Evolutionary conservation across 1,140 invertebrate species (phyloP), one percentile per base, ranked within the genome.

Genomic region (Linepithema humile): DNA sequence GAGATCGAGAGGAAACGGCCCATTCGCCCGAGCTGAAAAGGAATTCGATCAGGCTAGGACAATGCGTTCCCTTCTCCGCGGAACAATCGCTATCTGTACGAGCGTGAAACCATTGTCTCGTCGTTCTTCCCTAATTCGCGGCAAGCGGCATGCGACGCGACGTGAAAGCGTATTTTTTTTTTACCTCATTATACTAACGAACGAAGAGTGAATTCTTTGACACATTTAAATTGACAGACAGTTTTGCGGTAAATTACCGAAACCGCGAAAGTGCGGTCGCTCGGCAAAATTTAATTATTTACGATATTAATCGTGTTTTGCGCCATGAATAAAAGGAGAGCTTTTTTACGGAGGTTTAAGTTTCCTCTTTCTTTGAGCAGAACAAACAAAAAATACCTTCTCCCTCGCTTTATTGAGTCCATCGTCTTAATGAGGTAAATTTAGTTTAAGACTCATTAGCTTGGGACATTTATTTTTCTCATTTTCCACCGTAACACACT

Each of bases 1-100:
- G 32, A 69, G 40, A 38, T 82, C 55, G 23, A 40, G 60, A 67
- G 69, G 77, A 86, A 87, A 83, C 59, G 70, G 64, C 38, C 23
- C 55, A 87, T 82, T 83, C 62, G 77, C 53, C 48, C 32, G 55
- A 40, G 65, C 45, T 86, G 53, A 82, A 69, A 87, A 82, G 70
- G 77, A 87, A 87, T 87, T 87, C 62, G 85, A 87, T 86, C 64
- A 55, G 75, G 77, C 74, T 55, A 26, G 80, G 67, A 85, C 85
- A 85, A 87, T 87, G 77, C 48, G 62, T 75, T 64, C 62, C 38
- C 48, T 64, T 70, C 38, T 57, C n/a, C 26, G 10, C 26, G 75
- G 40, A 69, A 85, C 67, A 74, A 50, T 74, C 15, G 74, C 83
- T 86, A 83, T 85, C 60, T 85, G 69, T 70, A 82, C 43, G 69